These are phyloP conservation scores for Rhagium mordax DNA, from an alignment of 2,888 invertebrate genomes.

Conservation along the genomic window DNA sequence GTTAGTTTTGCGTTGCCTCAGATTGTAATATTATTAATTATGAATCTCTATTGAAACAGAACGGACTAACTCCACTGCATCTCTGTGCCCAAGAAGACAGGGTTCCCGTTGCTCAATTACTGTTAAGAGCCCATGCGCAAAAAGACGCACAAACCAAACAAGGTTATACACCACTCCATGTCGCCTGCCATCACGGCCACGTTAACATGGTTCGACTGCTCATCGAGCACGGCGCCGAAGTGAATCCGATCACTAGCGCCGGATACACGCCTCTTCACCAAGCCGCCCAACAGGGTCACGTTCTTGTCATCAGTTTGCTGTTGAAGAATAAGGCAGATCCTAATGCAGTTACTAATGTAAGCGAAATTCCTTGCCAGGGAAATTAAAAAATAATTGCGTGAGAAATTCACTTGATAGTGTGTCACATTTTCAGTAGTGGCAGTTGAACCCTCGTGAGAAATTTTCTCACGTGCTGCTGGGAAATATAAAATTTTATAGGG, in stretches of 20 bases:
- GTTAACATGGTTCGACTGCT: constrained; percentile 92
- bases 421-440: too few species aligned
- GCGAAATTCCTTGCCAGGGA: constrained; percentile 3
- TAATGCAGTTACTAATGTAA: constrained; percentile 92
- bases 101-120: constrained; percentile 85
- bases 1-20: constrained; percentile 67
- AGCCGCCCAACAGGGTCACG: constrained; percentile 96
- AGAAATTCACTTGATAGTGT: too few species aligned
- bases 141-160: constrained; percentile 83
- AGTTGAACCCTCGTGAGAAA: too few species aligned
- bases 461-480: too few species aligned
- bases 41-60: constrained; percentile 69
- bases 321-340: constrained; percentile 96
- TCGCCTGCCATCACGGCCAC: constrained; percentile 98
- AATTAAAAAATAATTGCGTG: too few species aligned
- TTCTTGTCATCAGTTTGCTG: constrained; percentile 92
- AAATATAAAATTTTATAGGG: constrained; percentile 68
- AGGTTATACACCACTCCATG: constrained; percentile 96
- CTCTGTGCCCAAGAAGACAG: constrained; percentile 96
- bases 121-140: constrained; percentile 84
- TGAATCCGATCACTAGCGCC: constrained; percentile 83
- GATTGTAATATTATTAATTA: not conserved
- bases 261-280: constrained; percentile 98
- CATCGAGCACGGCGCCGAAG: constrained; percentile 90
- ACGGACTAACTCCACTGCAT: constrained; percentile 94